Conservation (phyloP, 1,140 invertebrate genomes). For the Metopolophium dirhodum region DNA sequence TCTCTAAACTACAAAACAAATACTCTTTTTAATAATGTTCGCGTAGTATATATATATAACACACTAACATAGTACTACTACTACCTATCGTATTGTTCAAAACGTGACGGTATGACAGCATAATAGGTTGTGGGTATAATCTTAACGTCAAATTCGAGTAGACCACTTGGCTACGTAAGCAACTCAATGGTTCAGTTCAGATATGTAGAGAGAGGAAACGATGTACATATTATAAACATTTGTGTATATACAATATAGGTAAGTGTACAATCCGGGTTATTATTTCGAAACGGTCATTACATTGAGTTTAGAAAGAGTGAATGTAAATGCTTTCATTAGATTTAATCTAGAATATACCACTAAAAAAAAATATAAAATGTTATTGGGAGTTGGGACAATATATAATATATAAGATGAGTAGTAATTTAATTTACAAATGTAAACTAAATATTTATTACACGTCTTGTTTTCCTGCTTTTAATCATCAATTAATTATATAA, state of each 20-base stretch:
- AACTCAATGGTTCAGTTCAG: conserved; percentile 30
- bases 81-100: neutral
- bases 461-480: neutral
- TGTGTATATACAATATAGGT: neutral
- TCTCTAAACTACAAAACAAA: neutral
- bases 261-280: conserved; percentile 12
- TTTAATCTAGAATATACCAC: conserved; percentile 15
- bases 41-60: neutral
- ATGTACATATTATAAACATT: conserved; percentile 20
- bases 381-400: neutral
- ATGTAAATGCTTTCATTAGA: conserved; percentile 34
- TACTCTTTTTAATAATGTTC: neutral
- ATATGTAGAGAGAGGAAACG: neutral
- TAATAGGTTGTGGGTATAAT: conserved; percentile 34
- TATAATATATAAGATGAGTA: neutral
- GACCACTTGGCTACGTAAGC: conserved; percentile 6
- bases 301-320: conserved; percentile 44
- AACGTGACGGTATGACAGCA: conserved; percentile 51
- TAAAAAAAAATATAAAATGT: neutral
- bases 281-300: conserved; percentile 54
- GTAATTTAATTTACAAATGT: neutral
- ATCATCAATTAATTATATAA: neutral
- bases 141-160: conserved; percentile 57
- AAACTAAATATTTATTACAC: neutral
- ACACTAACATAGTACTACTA: neutral